Percentiles rank a stretch among this genome's conserved stretches.
Conservation (phyloP, 2,797 vertebrate genomes). For the Nannoperca australis region DNA sequence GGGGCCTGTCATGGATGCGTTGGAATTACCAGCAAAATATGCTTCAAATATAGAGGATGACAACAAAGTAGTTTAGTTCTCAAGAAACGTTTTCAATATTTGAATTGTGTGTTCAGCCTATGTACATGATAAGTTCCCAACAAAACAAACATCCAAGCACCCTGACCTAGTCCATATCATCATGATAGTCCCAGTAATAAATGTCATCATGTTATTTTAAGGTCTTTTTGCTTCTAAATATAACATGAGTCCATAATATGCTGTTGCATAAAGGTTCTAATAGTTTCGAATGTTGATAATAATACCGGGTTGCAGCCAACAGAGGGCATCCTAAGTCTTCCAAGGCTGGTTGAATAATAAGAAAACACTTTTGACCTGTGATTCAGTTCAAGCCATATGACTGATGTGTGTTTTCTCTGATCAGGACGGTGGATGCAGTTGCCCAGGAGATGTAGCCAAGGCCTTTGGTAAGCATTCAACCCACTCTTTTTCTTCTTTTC, state of each 20-base stretch:
- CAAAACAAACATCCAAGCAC: neutral
- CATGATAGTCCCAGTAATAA: neutral
- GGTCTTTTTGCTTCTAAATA: neutral
- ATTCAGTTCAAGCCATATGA: neutral
- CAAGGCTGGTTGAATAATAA: neutral
- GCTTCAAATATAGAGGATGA: neutral
- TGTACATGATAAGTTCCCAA: neutral
- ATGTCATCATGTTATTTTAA: neutral
- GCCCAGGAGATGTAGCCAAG: conserved; percentile 98
- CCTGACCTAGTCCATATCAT: neutral
- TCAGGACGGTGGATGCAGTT: conserved; percentile 97
- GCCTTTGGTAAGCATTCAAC: conserved; percentile 91
- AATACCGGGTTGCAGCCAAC: conserved; percentile 29
- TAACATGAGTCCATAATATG: neutral
- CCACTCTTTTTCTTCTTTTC: neutral
- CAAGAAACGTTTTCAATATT: too few species aligned
- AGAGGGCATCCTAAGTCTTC: conserved; percentile 60
- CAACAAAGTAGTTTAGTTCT: neutral
- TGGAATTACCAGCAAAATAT: neutral
- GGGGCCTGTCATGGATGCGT: neutral
- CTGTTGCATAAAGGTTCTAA: neutral
- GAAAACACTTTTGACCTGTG: neutral
- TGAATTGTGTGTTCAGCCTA: neutral
- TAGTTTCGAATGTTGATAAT: neutral
- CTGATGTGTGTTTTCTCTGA: neutral